A percentile compares a stretch with the other conserved stretches of the same genome.
phyloP scores from a whole-genome alignment of 2,797 vertebrate genomes.

The Syngnathus rostellatus region DNA sequence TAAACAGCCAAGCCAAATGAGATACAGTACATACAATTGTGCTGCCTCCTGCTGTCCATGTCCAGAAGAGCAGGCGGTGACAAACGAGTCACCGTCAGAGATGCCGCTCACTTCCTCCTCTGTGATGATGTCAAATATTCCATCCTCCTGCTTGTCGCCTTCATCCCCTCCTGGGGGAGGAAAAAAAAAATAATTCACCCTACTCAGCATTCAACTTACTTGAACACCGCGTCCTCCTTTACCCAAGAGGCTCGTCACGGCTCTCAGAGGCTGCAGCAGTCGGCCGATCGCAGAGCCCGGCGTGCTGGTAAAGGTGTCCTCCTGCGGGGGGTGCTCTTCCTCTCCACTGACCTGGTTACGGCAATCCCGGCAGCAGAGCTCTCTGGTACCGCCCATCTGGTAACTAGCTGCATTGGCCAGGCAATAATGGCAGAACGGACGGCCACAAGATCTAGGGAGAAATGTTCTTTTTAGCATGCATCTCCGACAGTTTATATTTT shows the following conservation, averaged over 20 bases:
- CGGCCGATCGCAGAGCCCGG: conserved; percentile 47
- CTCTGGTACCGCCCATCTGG: conserved; percentile 73
- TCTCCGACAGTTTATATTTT: no score
- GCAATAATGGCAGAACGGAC: conserved; percentile 91
- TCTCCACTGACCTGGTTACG: conserved; percentile 71
- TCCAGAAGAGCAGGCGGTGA: conserved; percentile 56
- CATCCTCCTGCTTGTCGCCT: conserved; percentile 72
- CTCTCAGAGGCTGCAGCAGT: conserved; percentile 58
- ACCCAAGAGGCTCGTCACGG: conserved; percentile 66
- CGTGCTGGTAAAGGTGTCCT: conserved; percentile 62
- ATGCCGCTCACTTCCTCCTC: conserved; percentile 86
- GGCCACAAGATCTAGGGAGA: conserved; percentile 79
- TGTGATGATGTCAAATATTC: conserved; percentile 88
- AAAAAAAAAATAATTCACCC: background rate
- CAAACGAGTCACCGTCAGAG: conserved; percentile 68
- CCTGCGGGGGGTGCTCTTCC: conserved; percentile 65
- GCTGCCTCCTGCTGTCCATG: conserved; percentile 66
- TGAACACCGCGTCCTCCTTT: conserved; percentile 2
- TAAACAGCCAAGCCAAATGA: background rate
- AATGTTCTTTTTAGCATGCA: background rate
- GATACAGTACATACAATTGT: conserved; percentile 82
- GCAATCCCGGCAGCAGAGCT: conserved; percentile 86
- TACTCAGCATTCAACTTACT: background rate
- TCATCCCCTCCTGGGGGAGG: conserved; percentile 48
- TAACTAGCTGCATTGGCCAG: conserved; percentile 78